phyloP scores from a whole-genome alignment of 2,888 invertebrate genomes.

The Acholoe squamosa region DNA sequence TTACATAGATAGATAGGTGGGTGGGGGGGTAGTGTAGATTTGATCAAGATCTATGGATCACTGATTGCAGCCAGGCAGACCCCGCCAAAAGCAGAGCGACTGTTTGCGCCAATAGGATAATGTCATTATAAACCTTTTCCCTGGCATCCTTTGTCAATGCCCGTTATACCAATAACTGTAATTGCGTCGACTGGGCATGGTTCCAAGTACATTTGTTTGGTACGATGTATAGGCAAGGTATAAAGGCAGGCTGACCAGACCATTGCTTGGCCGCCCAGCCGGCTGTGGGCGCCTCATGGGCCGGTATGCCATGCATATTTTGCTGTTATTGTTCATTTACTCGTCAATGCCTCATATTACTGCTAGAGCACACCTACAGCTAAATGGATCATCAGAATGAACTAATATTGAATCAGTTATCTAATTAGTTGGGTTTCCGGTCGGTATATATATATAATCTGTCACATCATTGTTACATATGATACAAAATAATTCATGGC shows the following conservation, averaged over 20 bases:
- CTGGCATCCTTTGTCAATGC: background rate
- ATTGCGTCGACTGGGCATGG: background rate
- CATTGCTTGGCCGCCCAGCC: background rate
- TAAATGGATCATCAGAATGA: no score
- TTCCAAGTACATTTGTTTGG: background rate
- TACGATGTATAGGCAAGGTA: background rate
- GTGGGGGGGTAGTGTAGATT: background rate
- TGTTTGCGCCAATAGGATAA: slow-evolving; percentile 7
- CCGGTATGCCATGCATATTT: background rate
- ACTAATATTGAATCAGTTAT: no score
- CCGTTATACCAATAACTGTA: background rate
- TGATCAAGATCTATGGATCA: background rate
- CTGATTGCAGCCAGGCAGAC: background rate
- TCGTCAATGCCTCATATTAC: background rate
- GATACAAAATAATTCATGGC: no score
- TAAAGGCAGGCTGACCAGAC: no score
- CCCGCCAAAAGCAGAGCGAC: background rate
- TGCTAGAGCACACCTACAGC: no score
- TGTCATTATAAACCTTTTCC: background rate
- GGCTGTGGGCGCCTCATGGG: background rate
- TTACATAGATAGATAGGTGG: no score
- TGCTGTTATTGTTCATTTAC: background rate
- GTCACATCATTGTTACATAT: no score
- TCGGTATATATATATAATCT: no score
- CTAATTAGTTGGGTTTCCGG: no score